Evolutionary conservation across 1,140 invertebrate species (phyloP).

Genomic region (Diorhabda carinulata): DNA sequence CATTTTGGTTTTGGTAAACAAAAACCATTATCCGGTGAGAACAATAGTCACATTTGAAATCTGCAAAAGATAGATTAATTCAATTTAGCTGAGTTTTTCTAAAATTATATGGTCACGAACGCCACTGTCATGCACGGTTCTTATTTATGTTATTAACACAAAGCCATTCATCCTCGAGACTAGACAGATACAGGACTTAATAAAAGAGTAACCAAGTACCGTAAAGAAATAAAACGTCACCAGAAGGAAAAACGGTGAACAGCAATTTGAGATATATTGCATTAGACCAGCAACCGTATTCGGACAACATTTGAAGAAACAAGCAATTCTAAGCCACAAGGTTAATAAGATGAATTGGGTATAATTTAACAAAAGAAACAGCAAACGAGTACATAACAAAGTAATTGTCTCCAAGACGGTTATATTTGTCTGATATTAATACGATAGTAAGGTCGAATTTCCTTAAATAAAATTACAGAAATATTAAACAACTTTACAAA

Average conservation of each 20-base stretch:
- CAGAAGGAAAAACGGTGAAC: slow-evolving; percentile 21
- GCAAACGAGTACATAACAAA: too few species aligned
- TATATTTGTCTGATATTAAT: too few species aligned
- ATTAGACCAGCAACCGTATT: slow-evolving; percentile 7
- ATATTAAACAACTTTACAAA: too few species aligned
- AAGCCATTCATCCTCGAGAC: slow-evolving; percentile 35
- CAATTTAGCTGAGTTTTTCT: too few species aligned
- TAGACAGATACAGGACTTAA: slow-evolving; percentile 34
- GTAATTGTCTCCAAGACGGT: too few species aligned
- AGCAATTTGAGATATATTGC: slow-evolving; percentile 16
- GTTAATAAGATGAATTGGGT: slow-evolving; percentile 9
- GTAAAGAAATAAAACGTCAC: slow-evolving; percentile 33
- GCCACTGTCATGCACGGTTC: slow-evolving; percentile 2
- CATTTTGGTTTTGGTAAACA: too few species aligned
- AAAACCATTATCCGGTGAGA: too few species aligned
- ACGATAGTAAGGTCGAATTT: too few species aligned
- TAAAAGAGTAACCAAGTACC: slow-evolving; percentile 33
- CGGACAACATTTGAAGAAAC: slow-evolving; percentile 13
- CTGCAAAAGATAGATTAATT: too few species aligned
- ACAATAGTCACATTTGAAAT: too few species aligned
- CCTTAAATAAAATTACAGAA: too few species aligned
- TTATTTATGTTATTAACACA: slow-evolving; percentile 42
- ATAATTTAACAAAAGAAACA: not conserved
- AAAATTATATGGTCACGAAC: not conserved
- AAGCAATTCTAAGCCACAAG: slow-evolving; percentile 8